A percentile compares a stretch with the other conserved stretches of the same genome.
phyloP scores from a whole-genome alignment of 2,888 invertebrate species.

The Cabera pusaria region DNA sequence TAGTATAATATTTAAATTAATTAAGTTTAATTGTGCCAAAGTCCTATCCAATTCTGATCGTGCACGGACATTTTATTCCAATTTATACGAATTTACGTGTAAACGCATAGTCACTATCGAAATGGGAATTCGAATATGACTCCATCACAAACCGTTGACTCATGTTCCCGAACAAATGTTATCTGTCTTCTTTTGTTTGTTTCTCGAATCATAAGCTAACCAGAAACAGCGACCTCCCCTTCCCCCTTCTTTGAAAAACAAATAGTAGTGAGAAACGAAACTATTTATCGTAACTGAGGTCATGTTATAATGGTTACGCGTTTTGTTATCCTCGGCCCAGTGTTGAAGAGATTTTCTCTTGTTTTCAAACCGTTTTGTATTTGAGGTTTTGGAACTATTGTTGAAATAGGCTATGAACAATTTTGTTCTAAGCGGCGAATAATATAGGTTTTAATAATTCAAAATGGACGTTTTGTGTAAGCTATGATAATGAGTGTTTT shows the following conservation, averaged over 20 bases:
- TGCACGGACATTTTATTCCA: too few species aligned
- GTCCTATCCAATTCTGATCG: too few species aligned
- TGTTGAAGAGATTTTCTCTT: conserved; percentile 46
- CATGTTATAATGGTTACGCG: conserved; percentile 46
- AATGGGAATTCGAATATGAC: conserved; percentile 39
- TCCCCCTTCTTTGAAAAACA: conserved; percentile 20
- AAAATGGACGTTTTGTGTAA: too few species aligned
- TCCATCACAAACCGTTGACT: conserved; percentile 55
- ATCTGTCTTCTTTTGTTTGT: conserved; percentile 80
- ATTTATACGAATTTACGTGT: conserved; percentile 13
- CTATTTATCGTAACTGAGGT: conserved; percentile 33
- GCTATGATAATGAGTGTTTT: too few species aligned
- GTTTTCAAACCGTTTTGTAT: conserved; percentile 35
- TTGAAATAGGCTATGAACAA: too few species aligned
- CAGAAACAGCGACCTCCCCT: conserved; percentile 41
- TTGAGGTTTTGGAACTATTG: conserved; percentile 19
- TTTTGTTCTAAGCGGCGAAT: too few species aligned
- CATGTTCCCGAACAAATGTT: conserved; percentile 77
- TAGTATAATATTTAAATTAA: too few species aligned
- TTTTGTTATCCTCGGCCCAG: conserved; percentile 49
- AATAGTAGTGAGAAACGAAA: conserved; percentile 19
- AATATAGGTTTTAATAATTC: too few species aligned
- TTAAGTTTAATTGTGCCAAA: too few species aligned
- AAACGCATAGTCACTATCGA: conserved; percentile 22
- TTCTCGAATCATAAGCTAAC: conserved; percentile 64